Evolutionary conservation across 2,113 vertebrate species (phyloP), one percentile per base, ranked within the genome.

Genomic region (Nothobranchius furzeri): DNA sequence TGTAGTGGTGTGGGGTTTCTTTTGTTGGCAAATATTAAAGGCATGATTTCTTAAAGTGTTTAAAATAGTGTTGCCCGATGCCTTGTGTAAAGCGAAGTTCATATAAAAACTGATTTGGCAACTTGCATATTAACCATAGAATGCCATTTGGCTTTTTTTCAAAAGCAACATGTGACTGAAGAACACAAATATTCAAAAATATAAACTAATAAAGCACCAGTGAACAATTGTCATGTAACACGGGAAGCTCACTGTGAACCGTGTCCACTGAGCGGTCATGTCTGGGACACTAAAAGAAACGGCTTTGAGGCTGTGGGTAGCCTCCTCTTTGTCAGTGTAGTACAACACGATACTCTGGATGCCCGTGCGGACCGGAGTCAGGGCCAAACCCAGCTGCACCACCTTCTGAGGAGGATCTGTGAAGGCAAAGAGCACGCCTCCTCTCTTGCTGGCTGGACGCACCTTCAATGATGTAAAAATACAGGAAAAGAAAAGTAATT

Each of bases 251-350:
- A 90, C 88, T 0, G 94, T 94, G 79, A 98, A 97, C 11, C 87
- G 93, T 30, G 91, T 96, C 97, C 97, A 99, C 75, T 87, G 94
- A 55, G 94, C 93, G 3, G 97, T 96, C 95, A 98, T 96, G 54
- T 95, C 92, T 0, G 93, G 94, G 68, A 99, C 94, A 9, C 88
- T 93, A 72, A 99, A 99, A 1, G 93, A 88, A 1, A 95, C 96
- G 1, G 94, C 95, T 76, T 96, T 95, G 2, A 75, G 92, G 73
- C 95, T 96, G 73, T 93, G 85, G 0, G 87, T 78, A 14, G 94
- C 92, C 25, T 75, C 15, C 17, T 79, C 42, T 0, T 88, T 87
- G 69, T 98, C 95, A 0, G 95, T 98, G 90, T 99, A 98, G 85
- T 96, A 98, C 43, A 97, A 64, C 45, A 97, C 83, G 84, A 99